phyloP scores from a whole-genome alignment of 2,888 invertebrate species.

The Dicycla oo region DNA sequence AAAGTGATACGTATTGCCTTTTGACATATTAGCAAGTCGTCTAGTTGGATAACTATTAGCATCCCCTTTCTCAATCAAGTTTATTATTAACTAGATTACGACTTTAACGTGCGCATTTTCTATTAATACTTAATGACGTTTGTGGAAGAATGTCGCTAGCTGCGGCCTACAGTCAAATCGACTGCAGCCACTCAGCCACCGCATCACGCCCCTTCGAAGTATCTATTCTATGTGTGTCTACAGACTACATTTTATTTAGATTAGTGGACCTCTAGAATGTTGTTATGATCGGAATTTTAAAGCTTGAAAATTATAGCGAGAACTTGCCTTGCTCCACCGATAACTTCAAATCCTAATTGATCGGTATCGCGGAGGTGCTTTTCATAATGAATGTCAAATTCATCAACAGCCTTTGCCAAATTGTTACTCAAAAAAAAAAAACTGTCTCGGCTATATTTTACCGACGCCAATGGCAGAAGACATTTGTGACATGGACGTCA shows the following conservation, averaged over 20 bases:
- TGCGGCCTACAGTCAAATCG: conserved; percentile 27
- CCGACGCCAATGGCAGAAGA: background rate
- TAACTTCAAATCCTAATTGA: conserved; percentile 4
- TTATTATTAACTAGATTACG: conserved; percentile 26
- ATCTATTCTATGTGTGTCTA: conserved; percentile 32
- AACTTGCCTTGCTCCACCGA: background rate
- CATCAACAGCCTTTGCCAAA: conserved; percentile 19
- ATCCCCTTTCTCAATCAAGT: conserved; percentile 31
- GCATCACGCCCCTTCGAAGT: conserved; percentile 47
- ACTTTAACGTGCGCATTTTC: conserved; percentile 24
- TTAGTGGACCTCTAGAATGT: conserved; percentile 50
- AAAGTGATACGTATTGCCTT: conserved; percentile 8
- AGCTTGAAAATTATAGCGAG: conserved; percentile 29
- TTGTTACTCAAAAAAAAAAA: background rate
- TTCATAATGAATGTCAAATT: conserved; percentile 21
- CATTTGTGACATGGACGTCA: background rate
- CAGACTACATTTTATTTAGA: conserved; percentile 59
- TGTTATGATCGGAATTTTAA: conserved; percentile 37
- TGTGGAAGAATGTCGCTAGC: conserved; percentile 38
- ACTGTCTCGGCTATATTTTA: background rate
- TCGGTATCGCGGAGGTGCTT: conserved; percentile 48
- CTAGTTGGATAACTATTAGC: conserved; percentile 2
- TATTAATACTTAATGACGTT: conserved; percentile 44
- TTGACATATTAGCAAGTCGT: conserved; percentile 3
- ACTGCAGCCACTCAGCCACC: conserved; percentile 33